phyloP scores from a whole-genome alignment of 1,140 invertebrate species.

The Trinorchestia longiramus region DNA sequence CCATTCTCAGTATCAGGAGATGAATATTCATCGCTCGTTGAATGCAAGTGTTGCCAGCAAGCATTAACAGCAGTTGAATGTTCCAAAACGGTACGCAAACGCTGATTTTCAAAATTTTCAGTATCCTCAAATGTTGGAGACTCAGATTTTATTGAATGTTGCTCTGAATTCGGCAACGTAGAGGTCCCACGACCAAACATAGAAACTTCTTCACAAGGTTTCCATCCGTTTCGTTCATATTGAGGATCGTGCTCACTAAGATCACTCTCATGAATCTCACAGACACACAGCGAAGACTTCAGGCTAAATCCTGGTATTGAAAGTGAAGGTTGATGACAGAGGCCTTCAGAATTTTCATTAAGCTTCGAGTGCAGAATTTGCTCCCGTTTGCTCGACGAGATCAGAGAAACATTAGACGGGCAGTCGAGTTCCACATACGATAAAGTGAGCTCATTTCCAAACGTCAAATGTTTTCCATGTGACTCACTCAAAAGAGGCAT shows the following conservation, averaged over 20 bases:
- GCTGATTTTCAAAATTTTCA: background rate
- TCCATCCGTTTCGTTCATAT: too few relatives aligned
- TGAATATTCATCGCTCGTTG: slow-evolving; percentile 40
- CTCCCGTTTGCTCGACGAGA: background rate
- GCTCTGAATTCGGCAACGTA: background rate
- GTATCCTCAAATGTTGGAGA: background rate
- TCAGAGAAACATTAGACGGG: background rate
- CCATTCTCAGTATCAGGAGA: background rate
- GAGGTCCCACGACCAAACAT: too few relatives aligned
- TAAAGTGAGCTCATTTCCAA: slow-evolving; percentile 15
- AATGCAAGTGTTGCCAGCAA: background rate
- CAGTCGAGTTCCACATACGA: slow-evolving; percentile 4
- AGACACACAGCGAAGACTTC: too few relatives aligned
- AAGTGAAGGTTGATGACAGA: background rate
- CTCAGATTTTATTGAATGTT: background rate
- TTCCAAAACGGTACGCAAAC: background rate
- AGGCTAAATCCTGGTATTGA: too few relatives aligned
- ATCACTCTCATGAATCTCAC: too few relatives aligned
- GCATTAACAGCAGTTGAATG: background rate
- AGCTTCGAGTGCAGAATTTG: slow-evolving; percentile 25
- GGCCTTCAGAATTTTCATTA: background rate
- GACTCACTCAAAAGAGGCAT: background rate
- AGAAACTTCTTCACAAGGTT: too few relatives aligned
- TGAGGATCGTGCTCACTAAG: too few relatives aligned
- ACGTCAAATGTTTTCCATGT: background rate